Percentiles rank a stretch among this genome's conserved stretches.
Evolutionary conservation across 2,888 invertebrate genomes (phyloP).

Genomic region (Hyles lineata): DNA sequence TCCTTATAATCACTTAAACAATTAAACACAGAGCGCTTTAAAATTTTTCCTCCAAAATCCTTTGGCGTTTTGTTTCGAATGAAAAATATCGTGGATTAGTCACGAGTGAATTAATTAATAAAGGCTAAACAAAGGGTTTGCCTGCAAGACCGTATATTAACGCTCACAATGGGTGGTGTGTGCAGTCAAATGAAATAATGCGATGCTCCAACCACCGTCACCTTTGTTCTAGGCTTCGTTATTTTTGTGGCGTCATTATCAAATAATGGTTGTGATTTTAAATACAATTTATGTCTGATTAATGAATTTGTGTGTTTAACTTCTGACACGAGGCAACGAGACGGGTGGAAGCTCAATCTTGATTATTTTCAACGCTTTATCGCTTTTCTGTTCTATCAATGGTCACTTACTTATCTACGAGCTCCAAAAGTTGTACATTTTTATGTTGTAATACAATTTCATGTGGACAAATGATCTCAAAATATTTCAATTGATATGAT

Average conservation of each 20-base stretch:
- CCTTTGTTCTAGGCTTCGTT: conserved; percentile 34
- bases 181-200: conserved; percentile 52
- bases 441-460: too few relatives aligned
- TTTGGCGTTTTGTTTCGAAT: conserved; percentile 24
- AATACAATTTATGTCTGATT: not conserved
- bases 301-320: not conserved
- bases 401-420: too few relatives aligned
- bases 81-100: conserved; percentile 53
- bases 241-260: conserved; percentile 22
- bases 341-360: too few relatives aligned
- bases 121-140: conserved; percentile 56
- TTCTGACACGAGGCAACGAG: too few relatives aligned
- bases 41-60: not conserved
- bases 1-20: not conserved
- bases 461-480: too few relatives aligned
- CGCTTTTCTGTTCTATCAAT: too few relatives aligned
- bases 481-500: too few relatives aligned
- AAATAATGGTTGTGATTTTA: conserved; percentile 15
- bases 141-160: conserved; percentile 56
- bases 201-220: conserved; percentile 41
- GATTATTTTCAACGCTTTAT: too few relatives aligned
- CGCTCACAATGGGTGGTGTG: conserved; percentile 48
- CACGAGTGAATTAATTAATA: conserved; percentile 59
- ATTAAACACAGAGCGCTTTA: not conserved
- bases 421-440: too few relatives aligned